phyloP scores from a whole-genome alignment of 1,140 invertebrate species.

The Drosophila suzukii region DNA sequence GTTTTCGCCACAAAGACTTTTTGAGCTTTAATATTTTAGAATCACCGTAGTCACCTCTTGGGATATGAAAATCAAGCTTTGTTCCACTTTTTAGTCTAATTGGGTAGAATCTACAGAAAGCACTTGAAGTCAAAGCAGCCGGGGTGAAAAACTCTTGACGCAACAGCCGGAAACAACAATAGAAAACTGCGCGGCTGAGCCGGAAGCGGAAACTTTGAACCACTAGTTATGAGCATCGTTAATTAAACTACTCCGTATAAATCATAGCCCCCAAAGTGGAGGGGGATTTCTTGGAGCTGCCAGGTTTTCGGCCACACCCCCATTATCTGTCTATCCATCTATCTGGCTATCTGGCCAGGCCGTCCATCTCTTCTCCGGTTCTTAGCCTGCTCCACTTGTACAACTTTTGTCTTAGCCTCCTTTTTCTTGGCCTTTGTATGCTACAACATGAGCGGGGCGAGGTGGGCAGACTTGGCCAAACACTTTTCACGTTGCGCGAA shows the following conservation, averaged over 20 bases:
- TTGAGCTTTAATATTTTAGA: neutral
- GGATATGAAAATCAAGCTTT: constrained; percentile 3
- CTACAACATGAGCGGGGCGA: constrained; percentile 24
- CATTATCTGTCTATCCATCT: constrained; percentile 30
- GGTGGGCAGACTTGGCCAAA: constrained; percentile 50
- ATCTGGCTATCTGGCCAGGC: constrained; percentile 15
- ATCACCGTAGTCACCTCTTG: neutral
- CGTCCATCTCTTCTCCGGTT: constrained; percentile 11
- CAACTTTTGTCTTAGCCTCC: constrained; percentile 35
- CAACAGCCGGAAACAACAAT: constrained; percentile 20
- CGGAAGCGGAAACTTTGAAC: constrained; percentile 37
- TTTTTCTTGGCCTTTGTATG: constrained; percentile 50
- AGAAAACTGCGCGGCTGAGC: constrained; percentile 3
- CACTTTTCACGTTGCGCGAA: constrained; percentile 82
- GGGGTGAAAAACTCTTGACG: neutral
- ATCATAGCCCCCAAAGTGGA: constrained; percentile 21
- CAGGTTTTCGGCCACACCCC: constrained; percentile 3
- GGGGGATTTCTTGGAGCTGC: neutral
- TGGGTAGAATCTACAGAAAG: neutral
- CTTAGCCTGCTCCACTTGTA: constrained; percentile 36
- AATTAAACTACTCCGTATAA: constrained; percentile 47
- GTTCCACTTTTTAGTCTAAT: constrained; percentile 17
- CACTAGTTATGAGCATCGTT: constrained; percentile 52
- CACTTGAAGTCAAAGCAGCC: neutral
- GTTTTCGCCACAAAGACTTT: neutral